Evolutionary conservation across 2,113 vertebrate species (phyloP).

Genomic region (Oreocharis arfaki): DNA sequence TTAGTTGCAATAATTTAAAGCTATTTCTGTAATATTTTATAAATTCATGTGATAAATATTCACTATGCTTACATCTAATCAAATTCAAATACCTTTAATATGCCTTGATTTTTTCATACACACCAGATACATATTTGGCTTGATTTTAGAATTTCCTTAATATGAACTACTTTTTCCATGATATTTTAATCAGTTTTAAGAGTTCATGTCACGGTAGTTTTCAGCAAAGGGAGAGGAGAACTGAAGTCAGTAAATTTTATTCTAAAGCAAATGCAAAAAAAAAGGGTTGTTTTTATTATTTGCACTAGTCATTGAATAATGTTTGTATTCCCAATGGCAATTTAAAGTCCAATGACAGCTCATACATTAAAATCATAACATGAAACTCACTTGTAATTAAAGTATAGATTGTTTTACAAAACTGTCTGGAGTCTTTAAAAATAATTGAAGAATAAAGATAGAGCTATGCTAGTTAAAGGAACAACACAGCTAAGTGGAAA

Average conservation of each 20-base stretch:
- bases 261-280: not conserved
- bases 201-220: not conserved
- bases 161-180: not conserved
- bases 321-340: not conserved
- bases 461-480: not conserved
- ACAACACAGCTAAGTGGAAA: not conserved
- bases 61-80: not conserved
- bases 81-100: not conserved
- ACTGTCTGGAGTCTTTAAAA: not conserved
- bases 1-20: not conserved
- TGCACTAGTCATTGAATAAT: not conserved
- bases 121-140: not conserved
- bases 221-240: not conserved
- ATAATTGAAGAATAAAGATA: not conserved
- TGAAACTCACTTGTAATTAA: not conserved
- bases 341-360: not conserved
- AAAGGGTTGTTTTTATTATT: not conserved
- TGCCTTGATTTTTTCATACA: not conserved
- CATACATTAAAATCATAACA: not conserved
- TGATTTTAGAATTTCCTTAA: not conserved
- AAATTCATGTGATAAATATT: not conserved
- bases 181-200: not conserved
- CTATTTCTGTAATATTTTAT: not conserved
- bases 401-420: not conserved
- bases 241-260: not conserved